These are phyloP conservation scores for Chloroceryle amazona DNA, from an alignment of 2,797 vertebrate species.

Conservation along the genomic window DNA sequence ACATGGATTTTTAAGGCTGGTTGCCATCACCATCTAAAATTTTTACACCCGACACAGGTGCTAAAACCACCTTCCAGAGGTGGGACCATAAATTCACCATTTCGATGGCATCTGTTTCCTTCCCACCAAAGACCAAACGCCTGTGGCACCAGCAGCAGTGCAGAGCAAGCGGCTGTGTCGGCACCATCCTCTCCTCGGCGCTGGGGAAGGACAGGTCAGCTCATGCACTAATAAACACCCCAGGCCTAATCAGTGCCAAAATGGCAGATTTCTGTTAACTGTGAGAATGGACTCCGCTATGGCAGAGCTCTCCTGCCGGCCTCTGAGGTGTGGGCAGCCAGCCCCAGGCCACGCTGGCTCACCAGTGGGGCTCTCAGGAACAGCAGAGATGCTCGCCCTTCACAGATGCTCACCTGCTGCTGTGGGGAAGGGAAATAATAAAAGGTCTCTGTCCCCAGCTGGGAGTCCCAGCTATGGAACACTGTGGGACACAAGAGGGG, in stretches of 20 bases:
- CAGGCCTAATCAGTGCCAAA: not conserved
- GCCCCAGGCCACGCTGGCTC: not conserved
- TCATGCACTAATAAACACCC: not conserved
- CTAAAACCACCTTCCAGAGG: not conserved
- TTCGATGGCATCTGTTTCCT: not conserved
- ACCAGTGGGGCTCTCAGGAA: accelerated
- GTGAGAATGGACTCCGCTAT: not conserved
- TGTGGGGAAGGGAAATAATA: not conserved
- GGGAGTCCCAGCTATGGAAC: accelerated
- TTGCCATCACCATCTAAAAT: not conserved
- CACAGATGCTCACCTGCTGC: not conserved
- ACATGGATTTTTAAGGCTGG: not conserved
- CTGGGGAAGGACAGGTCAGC: not conserved
- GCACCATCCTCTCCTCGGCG: accelerated
- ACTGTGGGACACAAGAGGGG: too few species aligned
- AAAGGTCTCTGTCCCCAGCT: not conserved
- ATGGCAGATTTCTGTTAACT: not conserved
- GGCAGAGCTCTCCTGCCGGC: not conserved
- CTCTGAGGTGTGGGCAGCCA: not conserved
- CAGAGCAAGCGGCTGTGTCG: accelerated
- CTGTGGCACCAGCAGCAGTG: accelerated
- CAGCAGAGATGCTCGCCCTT: not conserved
- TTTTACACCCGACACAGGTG: accelerated
- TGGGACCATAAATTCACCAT: not conserved
- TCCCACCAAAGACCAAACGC: not conserved